These are phyloP conservation scores for Branchellion lobata DNA, from an alignment of 2,888 invertebrate genomes.

Conservation along the genomic window DNA sequence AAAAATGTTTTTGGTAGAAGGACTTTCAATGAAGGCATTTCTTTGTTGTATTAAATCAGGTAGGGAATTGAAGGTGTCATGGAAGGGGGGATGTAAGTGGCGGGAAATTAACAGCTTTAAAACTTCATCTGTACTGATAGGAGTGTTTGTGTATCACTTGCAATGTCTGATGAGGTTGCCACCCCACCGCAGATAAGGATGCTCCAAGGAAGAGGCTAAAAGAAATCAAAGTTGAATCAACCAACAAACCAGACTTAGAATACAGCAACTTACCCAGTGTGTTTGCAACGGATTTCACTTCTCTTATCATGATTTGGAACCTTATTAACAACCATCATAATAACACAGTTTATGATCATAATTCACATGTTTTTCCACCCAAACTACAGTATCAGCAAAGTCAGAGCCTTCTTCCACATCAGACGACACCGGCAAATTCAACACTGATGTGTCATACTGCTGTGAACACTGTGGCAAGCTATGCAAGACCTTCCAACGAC, in stretches of 20 bases:
- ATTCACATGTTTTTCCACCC: no score
- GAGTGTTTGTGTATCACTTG: background rate
- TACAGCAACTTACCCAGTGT: no score
- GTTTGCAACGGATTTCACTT: no score
- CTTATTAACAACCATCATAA: no score
- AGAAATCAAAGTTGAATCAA: conserved; percentile 8
- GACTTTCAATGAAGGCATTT: no score
- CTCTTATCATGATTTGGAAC: no score
- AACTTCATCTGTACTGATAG: background rate
- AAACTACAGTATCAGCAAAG: background rate
- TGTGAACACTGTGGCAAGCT: conserved; percentile 41
- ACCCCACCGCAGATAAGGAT: background rate
- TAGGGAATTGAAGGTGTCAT: no score
- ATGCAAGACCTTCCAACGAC: conserved; percentile 39
- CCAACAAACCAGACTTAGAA: background rate
- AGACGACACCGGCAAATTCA: background rate
- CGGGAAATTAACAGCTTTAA: no score
- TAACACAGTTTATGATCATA: no score
- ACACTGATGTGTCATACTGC: conserved; percentile 30
- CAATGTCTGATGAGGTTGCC: background rate
- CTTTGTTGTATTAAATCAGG: no score
- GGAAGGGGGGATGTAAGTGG: no score
- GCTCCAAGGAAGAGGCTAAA: conserved; percentile 1
- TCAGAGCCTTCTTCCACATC: background rate
- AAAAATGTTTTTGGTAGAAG: no score